Evolutionary conservation across 2,888 invertebrate genomes (phyloP).

Genomic region (Spialia ferax): DNA sequence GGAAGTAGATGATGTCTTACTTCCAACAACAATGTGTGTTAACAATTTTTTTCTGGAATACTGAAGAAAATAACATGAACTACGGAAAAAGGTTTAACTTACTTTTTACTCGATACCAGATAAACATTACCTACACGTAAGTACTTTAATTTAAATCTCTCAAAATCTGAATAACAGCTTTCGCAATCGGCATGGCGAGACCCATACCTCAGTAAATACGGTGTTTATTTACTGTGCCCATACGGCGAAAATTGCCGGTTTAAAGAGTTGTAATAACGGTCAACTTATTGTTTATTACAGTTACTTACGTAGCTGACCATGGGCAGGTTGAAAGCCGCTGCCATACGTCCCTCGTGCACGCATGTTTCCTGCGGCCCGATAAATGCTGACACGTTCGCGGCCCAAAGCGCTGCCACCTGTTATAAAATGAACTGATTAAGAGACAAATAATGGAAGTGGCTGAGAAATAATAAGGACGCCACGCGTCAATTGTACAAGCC

Average conservation of each 20-base stretch:
- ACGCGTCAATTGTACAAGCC: no score
- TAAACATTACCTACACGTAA: background rate
- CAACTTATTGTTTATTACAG: background rate
- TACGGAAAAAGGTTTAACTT: no score
- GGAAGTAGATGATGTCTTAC: background rate
- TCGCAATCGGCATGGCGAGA: background rate
- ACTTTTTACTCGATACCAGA: background rate
- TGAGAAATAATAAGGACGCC: no score
- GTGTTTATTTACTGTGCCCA: no score
- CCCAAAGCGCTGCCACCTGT: conserved; percentile 94
- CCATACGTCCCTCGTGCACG: conserved; percentile 97
- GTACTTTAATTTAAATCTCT: background rate
- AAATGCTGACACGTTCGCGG: conserved; percentile 93
- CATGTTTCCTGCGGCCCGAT: conserved; percentile 95
- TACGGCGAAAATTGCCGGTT: conserved; percentile 24
- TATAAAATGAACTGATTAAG: no score
- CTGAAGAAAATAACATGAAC: no score
- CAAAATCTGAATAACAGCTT: background rate
- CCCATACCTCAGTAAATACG: no score
- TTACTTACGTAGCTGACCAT: conserved; percentile 98
- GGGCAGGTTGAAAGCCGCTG: conserved; percentile 96
- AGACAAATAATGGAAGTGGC: no score
- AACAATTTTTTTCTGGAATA: no score
- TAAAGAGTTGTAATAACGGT: conserved; percentile 18
- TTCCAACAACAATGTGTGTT: no score